Conservation (phyloP, 1,140 invertebrate genomes). For the Drosophila neocordata region DNA sequence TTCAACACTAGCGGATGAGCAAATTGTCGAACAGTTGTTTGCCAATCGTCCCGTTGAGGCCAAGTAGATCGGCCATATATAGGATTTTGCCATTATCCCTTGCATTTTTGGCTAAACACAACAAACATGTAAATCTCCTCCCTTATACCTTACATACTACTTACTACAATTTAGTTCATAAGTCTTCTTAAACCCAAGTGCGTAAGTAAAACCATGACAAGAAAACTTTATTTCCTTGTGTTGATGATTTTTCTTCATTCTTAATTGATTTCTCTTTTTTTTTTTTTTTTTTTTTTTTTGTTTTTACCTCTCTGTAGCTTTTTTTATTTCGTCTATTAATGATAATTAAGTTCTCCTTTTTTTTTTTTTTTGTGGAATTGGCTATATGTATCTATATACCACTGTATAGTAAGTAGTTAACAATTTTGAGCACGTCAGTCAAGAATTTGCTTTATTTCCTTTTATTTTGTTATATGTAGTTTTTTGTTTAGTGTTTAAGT, state of each 20-base stretch:
- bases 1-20: constrained; percentile 95
- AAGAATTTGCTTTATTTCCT: neutral
- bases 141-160: constrained; percentile 38
- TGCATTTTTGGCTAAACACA: constrained; percentile 27
- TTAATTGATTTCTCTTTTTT: neutral
- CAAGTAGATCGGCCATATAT: constrained; percentile 59
- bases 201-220: constrained; percentile 52
- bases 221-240: constrained; percentile 9
- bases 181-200: constrained; percentile 47
- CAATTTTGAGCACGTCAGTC: constrained; percentile 4
- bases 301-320: too few relatives aligned
- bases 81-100: constrained; percentile 12
- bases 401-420: constrained; percentile 7
- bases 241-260: constrained; percentile 5
- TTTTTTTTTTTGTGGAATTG: constrained; percentile 64
- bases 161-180: constrained; percentile 58
- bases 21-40: constrained; percentile 91
- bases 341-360: too few relatives aligned
- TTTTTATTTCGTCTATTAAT: too few relatives aligned
- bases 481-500: constrained; percentile 60
- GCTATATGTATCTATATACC: neutral
- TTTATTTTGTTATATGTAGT: constrained; percentile 10
- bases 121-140: constrained; percentile 70
- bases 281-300: constrained; percentile 49
- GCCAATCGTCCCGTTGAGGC: constrained; percentile 86